Evolutionary conservation across 2,888 invertebrate species (phyloP).

Genomic region (Taphrorychus bicolor): DNA sequence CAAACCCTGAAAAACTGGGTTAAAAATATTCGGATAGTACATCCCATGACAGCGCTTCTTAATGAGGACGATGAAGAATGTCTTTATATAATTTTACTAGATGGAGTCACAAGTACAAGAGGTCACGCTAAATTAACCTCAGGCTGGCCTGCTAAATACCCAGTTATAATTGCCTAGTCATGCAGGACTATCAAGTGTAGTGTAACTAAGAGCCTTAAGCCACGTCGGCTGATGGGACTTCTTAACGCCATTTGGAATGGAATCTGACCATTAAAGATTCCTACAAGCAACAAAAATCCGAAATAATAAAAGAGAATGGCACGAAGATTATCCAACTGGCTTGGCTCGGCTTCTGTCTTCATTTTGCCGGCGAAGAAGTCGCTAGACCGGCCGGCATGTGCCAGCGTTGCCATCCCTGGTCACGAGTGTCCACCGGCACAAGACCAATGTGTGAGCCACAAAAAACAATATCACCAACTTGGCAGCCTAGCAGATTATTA

Average conservation of each 20-base stretch:
- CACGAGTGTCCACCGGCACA: neutral
- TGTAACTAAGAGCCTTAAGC: neutral
- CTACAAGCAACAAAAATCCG: constrained; percentile 22
- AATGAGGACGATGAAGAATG: neutral
- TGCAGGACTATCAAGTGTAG: neutral
- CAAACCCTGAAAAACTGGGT: neutral
- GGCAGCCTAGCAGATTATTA: neutral
- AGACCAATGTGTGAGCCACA: neutral
- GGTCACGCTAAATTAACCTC: neutral
- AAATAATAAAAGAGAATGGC: constrained; percentile 32
- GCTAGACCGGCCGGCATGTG: constrained; percentile 6
- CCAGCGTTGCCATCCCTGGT: neutral
- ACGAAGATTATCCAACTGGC: constrained; percentile 34
- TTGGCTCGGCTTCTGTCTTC: constrained; percentile 25
- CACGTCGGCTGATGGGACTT: neutral
- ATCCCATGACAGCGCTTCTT: neutral
- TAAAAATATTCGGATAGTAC: neutral
- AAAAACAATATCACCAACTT: neutral
- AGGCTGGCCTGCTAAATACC: neutral
- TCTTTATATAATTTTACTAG: neutral
- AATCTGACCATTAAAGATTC: neutral
- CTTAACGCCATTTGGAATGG: neutral
- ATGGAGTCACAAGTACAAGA: neutral
- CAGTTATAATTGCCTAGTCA: neutral
- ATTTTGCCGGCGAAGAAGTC: constrained; percentile 18